Evolutionary conservation across 2,888 invertebrate species (phyloP).

Genomic region (Pammene aurita): DNA sequence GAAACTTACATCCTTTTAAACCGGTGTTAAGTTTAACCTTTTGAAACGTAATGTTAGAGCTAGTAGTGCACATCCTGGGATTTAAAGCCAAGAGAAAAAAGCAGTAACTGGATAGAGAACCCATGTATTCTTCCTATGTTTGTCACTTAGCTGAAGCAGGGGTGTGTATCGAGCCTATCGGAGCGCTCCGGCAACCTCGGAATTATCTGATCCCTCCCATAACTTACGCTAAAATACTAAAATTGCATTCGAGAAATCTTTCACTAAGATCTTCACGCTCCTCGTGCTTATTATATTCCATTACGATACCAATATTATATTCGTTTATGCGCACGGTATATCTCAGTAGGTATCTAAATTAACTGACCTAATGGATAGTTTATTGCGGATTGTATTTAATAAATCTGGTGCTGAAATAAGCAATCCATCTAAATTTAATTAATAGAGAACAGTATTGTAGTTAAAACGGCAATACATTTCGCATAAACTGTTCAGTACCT

Average conservation of each 20-base stretch:
- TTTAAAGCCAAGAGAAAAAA: not conserved
- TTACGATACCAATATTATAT: constrained; percentile 77
- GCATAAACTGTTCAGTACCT: not conserved
- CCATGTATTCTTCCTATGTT: not conserved
- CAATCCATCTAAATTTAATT: constrained; percentile 31
- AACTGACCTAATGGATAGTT: constrained; percentile 54
- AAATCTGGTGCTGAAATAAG: constrained; percentile 41
- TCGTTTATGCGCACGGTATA: constrained; percentile 54
- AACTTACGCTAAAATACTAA: constrained; percentile 80
- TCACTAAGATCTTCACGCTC: constrained; percentile 79
- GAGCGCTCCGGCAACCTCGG: constrained; percentile 67
- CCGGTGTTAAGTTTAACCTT: constrained; percentile 5
- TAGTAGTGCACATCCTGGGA: constrained; percentile 8
- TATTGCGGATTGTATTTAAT: constrained; percentile 52
- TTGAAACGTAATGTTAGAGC: not conserved
- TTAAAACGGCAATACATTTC: not conserved
- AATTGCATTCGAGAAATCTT: constrained; percentile 80
- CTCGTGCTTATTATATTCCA: constrained; percentile 78
- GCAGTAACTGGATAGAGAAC: constrained; percentile 3
- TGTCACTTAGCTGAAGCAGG: constrained; percentile 47
- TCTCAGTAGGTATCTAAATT: constrained; percentile 65
- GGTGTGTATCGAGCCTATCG: constrained; percentile 71
- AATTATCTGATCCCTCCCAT: constrained; percentile 79
- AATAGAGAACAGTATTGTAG: constrained; percentile 24
- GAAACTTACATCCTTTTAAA: not conserved